Percentiles rank a stretch among this genome's conserved stretches.
These are phyloP conservation scores for Neolamprologus hecqui DNA, from an alignment of 2,113 vertebrate species.

Conservation along the genomic window DNA sequence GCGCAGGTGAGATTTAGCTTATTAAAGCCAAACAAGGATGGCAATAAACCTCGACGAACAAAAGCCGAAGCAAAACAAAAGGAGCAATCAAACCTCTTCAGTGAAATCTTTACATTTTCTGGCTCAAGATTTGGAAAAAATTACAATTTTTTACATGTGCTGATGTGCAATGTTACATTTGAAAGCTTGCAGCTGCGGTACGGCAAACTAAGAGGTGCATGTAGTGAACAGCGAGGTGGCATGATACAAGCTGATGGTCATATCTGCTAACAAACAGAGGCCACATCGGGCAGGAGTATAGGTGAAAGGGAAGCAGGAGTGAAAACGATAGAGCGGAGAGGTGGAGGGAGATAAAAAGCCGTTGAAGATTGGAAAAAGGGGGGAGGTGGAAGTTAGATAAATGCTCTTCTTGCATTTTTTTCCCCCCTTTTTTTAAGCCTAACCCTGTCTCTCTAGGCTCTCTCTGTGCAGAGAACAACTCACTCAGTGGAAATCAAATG, in stretches of 20 bases:
- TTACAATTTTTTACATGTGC: rapidly evolving
- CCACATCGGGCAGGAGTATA: background rate
- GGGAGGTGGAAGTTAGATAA: constrained; percentile 25
- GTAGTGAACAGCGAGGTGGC: background rate
- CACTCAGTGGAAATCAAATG: constrained; percentile 61
- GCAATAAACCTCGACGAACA: background rate
- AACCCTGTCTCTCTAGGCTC: background rate
- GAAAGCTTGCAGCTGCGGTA: background rate
- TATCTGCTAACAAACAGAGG: background rate
- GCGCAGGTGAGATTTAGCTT: background rate
- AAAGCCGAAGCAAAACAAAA: background rate
- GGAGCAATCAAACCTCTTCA: background rate
- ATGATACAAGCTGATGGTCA: background rate
- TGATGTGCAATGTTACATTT: background rate
- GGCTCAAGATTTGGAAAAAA: background rate
- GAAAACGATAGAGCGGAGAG: background rate
- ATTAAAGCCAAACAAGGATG: constrained; percentile 1
- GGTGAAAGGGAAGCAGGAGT: background rate
- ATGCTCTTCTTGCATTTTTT: background rate
- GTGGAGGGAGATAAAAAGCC: constrained; percentile 15
- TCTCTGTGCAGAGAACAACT: constrained; percentile 25
- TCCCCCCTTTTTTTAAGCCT: background rate
- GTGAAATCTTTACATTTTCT: background rate
- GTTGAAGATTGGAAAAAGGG: background rate
- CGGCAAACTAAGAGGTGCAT: background rate